Conservation (phyloP, 2,113 vertebrate genomes). For the Sorex fumeus region DNA sequence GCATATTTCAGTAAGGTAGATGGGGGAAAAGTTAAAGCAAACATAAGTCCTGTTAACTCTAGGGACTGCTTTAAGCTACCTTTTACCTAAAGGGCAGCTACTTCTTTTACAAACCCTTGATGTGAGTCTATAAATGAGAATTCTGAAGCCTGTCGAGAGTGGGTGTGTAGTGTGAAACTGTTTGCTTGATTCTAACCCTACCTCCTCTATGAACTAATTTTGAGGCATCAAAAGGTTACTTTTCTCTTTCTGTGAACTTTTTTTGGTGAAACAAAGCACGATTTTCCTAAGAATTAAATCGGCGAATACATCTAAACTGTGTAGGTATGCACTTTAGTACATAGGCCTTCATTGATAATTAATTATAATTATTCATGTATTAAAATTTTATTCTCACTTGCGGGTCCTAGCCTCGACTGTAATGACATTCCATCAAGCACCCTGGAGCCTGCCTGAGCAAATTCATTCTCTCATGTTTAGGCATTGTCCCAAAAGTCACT, state of each 20-base stretch:
- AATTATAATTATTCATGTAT: constrained; percentile 32
- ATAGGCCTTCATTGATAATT: constrained; percentile 9
- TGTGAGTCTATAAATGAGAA: neutral
- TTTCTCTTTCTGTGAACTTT: neutral
- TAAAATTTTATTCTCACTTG: neutral
- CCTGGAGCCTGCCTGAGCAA: rapidly evolving
- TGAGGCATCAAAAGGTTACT: neutral
- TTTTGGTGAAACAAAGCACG: neutral
- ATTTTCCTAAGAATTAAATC: constrained; percentile 57
- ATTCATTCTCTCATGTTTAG: neutral
- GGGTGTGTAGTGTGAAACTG: neutral
- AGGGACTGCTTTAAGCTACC: neutral
- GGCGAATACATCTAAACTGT: neutral
- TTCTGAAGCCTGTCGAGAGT: neutral
- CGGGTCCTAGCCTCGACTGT: neutral
- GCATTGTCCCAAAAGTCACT: neutral
- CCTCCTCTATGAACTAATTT: neutral
- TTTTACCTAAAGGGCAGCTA: neutral
- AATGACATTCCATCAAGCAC: neutral
- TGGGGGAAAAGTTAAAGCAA: neutral
- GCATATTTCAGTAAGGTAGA: neutral
- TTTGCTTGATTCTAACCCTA: constrained; percentile 10
- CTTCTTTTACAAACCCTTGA: neutral
- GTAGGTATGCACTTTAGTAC: neutral
- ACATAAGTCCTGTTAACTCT: neutral